Conservation (phyloP, 2,888 invertebrate genomes). For the Lasioglossum zephyrum region DNA sequence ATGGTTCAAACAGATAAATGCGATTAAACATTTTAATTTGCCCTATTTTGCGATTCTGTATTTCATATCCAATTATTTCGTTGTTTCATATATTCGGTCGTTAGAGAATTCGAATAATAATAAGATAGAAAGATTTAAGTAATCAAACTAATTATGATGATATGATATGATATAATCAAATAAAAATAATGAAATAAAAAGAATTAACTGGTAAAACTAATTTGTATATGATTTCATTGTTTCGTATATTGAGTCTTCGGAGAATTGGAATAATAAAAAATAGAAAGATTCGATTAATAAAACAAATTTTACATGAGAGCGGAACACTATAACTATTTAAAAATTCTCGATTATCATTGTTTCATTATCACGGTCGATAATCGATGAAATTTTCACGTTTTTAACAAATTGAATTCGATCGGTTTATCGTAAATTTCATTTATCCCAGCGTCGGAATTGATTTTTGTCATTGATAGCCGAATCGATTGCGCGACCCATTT, state of each 20-base stretch:
- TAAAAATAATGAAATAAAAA: too few species aligned
- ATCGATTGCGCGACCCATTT: slow-evolving; percentile 27
- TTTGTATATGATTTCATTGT: too few species aligned
- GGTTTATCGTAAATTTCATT: neutral
- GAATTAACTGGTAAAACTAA: too few species aligned
- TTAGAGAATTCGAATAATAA: too few species aligned
- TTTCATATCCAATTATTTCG: too few species aligned
- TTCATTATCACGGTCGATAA: neutral
- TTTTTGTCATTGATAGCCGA: slow-evolving; percentile 8
- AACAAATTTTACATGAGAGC: too few species aligned
- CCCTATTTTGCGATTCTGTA: neutral
- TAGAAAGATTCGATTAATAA: neutral
- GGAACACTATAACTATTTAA: too few species aligned
- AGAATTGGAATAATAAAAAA: too few species aligned
- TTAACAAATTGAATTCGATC: neutral
- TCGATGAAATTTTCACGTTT: neutral
- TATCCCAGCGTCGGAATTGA: neutral
- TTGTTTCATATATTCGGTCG: neutral
- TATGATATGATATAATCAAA: too few species aligned
- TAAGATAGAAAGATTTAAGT: too few species aligned
- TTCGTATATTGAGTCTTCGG: too few species aligned
- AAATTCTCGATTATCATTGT: neutral
- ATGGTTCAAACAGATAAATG: neutral
- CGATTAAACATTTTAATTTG: neutral
- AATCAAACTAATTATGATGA: too few species aligned